Conservation (phyloP, 92 coral and sea anemone genomes). For the Palythoa grandis region DNA sequence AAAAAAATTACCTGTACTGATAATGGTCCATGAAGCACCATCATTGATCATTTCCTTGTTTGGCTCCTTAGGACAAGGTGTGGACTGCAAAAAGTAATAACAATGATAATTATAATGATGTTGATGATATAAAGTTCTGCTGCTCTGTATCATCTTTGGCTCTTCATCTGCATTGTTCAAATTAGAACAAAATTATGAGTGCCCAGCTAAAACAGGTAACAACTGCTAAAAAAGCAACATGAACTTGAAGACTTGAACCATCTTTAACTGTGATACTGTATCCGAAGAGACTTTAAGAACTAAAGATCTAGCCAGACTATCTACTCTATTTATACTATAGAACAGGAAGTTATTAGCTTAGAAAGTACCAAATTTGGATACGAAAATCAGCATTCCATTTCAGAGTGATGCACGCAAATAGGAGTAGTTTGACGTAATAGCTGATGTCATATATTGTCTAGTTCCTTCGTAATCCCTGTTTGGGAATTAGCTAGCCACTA, state of each 20-base stretch:
- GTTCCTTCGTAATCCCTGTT: not conserved
- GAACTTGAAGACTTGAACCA: not conserved
- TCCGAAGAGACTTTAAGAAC: not conserved
- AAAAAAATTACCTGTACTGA: slow-evolving; percentile 85
- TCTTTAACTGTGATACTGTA: not conserved
- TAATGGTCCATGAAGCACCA: slow-evolving; percentile 99
- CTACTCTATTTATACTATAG: not conserved
- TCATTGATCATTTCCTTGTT: slow-evolving; percentile 98
- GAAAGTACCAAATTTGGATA: too few species aligned
- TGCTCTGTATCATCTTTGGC: too few species aligned
- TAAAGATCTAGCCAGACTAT: not conserved
- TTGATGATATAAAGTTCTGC: too few species aligned
- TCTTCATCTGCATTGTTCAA: too few species aligned
- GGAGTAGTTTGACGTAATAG: slow-evolving; percentile 23
- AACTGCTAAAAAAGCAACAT: too few species aligned
- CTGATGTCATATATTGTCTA: slow-evolving; percentile 18
- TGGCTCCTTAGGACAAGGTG: slow-evolving; percentile 97
- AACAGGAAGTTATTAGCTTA: not conserved
- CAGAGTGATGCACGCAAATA: slow-evolving; percentile 2
- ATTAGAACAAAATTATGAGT: too few species aligned
- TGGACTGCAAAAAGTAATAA: slow-evolving; percentile 61
- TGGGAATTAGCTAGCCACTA: slow-evolving; percentile 11
- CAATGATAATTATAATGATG: not conserved
- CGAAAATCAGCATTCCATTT: too few species aligned
- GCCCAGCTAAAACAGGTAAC: too few species aligned